Percentiles rank a stretch among this genome's conserved stretches.
Evolutionary conservation across 1,140 invertebrate species (phyloP).

Genomic region (Leptopilina boulardi): DNA sequence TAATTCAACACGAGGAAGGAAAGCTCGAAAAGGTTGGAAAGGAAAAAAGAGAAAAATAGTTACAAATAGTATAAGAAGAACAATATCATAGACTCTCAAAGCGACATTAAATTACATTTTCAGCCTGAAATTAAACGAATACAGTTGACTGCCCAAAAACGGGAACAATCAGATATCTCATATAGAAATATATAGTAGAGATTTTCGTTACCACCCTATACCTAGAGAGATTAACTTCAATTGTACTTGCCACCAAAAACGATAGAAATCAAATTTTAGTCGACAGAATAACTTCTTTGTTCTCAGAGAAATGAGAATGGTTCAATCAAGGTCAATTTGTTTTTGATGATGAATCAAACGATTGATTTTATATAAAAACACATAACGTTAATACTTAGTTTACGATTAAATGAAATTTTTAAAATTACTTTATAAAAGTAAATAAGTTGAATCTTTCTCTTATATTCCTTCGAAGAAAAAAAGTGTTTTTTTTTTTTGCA

Average conservation of each 20-base stretch:
- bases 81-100: constrained; percentile 63
- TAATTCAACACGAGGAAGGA: constrained; percentile 55
- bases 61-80: constrained; percentile 57
- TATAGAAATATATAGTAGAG: background rate
- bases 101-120: constrained; percentile 66
- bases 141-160: constrained; percentile 52
- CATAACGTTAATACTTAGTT: too few relatives aligned
- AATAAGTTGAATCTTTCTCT: too few relatives aligned
- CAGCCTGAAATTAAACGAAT: constrained; percentile 65
- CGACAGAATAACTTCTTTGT: background rate
- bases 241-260: background rate
- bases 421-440: too few relatives aligned
- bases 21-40: constrained; percentile 53
- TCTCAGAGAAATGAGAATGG: background rate
- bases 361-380: too few relatives aligned
- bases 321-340: background rate
- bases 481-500: background rate
- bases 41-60: constrained; percentile 52
- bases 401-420: too few relatives aligned
- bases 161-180: background rate
- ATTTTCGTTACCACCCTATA: too few relatives aligned
- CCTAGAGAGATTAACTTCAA: constrained; percentile 21
- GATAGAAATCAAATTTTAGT: constrained; percentile 11
- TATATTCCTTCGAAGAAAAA: too few relatives aligned
- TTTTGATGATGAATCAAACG: background rate